Base-by-base conservation (phyloP, 2,888 invertebrate genomes). In the Syrista parreyssii region DNA sequence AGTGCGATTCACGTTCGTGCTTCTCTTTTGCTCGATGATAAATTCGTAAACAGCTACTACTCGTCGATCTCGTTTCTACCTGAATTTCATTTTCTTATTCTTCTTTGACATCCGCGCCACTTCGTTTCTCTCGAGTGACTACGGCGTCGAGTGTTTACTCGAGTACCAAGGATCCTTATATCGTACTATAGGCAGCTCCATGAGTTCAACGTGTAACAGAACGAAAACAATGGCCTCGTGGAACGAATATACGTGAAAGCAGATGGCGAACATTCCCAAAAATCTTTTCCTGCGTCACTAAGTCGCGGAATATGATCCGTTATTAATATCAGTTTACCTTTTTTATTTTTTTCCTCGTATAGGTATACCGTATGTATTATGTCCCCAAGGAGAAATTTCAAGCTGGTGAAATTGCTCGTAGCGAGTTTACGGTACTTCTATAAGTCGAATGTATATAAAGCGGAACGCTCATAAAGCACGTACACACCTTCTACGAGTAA, bases 381-480 rank as follows among this genome's bases (percentile, higher is more conserved):
- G 23, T 55, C 23, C 55, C 78, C n/a, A 30, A 15, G 33, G 74
- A 32, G 15, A 83, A 84, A 84, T 84, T 85, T 75, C 78, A 75
- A 76, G 71, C 76, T 76, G 69, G 40, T 40, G 79, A 76, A 79
- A 80, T 76, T 79, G 77, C 34, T 74, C 75, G 75, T 74, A 75
- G 35, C 33, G 23, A 34, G n/a, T 74, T 74, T 34, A 23, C 33
- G 34, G 74, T 6, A 40, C 35, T 30, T 12, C 12, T 35, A 40
- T 23, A 74, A 12, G 30, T 71, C 33, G 12, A 74, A 34, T 74
- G 74, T 35, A 34, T 34, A 74, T 71, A 32, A 71, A 33, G 6
- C 32, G 31, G 31, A 71, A 71, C 9, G 71, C 1, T 33, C 71
- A 33, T 31, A 71, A 31, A 55, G 55, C 55, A 23, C 55, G 55